Base-by-base conservation (phyloP, 2,888 invertebrate genomes). In the Drosophila parthenogenetica region DNA sequence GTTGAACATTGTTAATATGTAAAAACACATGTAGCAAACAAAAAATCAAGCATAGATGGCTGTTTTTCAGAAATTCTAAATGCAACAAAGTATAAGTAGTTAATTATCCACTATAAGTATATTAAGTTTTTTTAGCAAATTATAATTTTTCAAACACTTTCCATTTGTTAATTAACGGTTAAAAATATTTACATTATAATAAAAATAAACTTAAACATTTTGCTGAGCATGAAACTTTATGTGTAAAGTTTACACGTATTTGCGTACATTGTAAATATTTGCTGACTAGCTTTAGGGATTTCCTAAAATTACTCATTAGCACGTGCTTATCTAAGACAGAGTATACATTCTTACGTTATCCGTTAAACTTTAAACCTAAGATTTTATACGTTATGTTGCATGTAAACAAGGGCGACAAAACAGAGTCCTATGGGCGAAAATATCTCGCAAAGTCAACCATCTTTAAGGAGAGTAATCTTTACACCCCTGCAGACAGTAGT, bases 281-380 rank as follows among this genome's bases (percentile, higher is more conserved):
- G 35, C 45, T 14, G 8, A 57, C 45, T 37, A 14, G 22, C 25
- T 39, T 32, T 13, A 37, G 16, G 8, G 8, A 25, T n/a, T 16
- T 5, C 16, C 16, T 29, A 77, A 89, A 89, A 89, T 89, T 88
- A 82, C 82, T 88, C 86, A 83, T 89, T 79, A 86, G 84, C 82
- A 87, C 82, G 82, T 86, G 86, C 83, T 89, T 83, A 89, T 63
- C 63, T 64, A 54, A 55, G 40, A 35, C 45, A 17, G 57, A 45
- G 39, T 42, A 32, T 58, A 50, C 17, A 49, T 48, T 48, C 53
- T 16, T 37, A 35, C 13, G 8, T 13, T 35, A 35, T 13, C 13
- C 35, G 13, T 35, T 4, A 8, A 29, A 29, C 29, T 29, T 29
- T 29, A 29, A 29, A 8, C 8, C 29, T 29, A 8, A 29, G 8